Evolutionary conservation across 2,113 vertebrate species (phyloP), one percentile per base, ranked within the genome.

Genomic region (Epinephelus moara): DNA sequence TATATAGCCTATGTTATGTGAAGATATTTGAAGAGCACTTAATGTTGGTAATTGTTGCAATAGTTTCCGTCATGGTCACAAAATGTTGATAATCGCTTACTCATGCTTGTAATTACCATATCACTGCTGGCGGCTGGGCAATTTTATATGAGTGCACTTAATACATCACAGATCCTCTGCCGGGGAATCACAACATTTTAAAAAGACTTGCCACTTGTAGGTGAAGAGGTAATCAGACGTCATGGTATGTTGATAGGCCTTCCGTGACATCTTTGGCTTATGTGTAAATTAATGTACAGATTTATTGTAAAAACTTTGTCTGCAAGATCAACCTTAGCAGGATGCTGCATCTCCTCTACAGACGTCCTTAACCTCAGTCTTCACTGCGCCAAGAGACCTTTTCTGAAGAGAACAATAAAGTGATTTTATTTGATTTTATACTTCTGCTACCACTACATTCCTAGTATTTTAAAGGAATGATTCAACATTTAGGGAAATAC

Each of bases 41-140:
- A 30, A 52, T 66, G 30, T 52, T 18, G 9, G 50, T 62, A 66
- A 84, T 81, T 70, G 40, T 27, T 62, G 19, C 8, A 72, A 81
- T 85, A 84, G 63, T 72, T 88, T 74, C 80, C 21, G 6, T 68
- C 66, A 64, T 80, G 49, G 70, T 80, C 49, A 86, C 8, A 71
- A 15, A 4, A 55, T 75, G 49, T 73, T 73, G 15, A 12, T 80
- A 84, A 90, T 78, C 72, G 52, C 47, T 77, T 70, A 57, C 81
- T 80, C 3, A 68, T 89, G 80, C 42, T 75, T 50, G 37, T 85
- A 72, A 75, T 88, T 79, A 84, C 13, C 23, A 52, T 61, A 57
- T 75, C 67, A 56, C 37, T 60, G 59, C 21, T 40, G 27, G 8
- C 42, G 60, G n/a, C 11, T 52, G 25, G 9, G 19, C 17, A 0